phyloP scores from a whole-genome alignment of 2,113 vertebrate genomes.

The Rhipidura dahli region DNA sequence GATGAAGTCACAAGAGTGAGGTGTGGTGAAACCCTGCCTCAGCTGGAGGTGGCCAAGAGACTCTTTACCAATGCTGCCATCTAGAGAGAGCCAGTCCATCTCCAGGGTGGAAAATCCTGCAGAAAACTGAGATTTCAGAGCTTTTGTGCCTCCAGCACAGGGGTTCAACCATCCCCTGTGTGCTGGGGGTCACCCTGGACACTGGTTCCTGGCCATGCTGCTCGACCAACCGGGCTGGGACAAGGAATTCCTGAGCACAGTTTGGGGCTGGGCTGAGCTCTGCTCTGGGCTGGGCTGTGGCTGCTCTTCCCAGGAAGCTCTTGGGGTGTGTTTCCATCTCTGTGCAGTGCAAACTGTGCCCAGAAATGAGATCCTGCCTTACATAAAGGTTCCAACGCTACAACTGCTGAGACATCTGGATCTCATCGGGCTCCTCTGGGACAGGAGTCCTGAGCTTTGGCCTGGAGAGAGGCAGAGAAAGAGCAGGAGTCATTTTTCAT shows the following conservation, averaged over 20 bases:
- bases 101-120: background rate
- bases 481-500: slow-evolving; percentile 17
- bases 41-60: background rate
- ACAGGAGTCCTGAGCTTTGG: background rate
- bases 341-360: background rate
- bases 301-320: background rate
- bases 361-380: background rate
- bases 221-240: background rate
- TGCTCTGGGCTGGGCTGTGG: accelerated
- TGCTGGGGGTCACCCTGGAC: background rate
- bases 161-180: accelerated
- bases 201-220: background rate
- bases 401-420: slow-evolving; percentile 28
- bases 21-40: background rate
- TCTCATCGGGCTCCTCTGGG: background rate
- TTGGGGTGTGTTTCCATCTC: background rate
- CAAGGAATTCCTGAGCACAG: background rate
- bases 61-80: background rate
- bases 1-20: background rate
- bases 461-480: background rate
- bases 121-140: background rate
- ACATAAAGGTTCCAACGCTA: background rate
- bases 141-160: background rate
- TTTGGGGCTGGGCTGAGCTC: background rate
- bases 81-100: background rate